Conservation (phyloP, 2,113 vertebrate species). For the Microcebus tavaratra region DNA sequence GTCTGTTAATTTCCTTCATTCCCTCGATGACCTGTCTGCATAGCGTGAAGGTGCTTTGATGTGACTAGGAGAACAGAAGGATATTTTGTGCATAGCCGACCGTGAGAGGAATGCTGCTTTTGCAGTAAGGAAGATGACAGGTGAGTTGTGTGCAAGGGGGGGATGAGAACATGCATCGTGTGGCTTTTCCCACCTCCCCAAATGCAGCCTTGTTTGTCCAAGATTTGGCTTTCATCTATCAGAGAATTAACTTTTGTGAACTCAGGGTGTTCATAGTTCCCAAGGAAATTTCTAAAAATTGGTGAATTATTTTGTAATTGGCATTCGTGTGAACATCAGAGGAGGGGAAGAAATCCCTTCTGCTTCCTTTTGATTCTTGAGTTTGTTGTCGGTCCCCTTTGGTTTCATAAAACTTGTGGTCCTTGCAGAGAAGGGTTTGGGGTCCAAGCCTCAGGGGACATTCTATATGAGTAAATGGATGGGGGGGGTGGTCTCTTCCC, state of each 20-base stretch:
- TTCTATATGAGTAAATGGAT: constrained; percentile 20
- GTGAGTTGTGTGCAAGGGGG: constrained; percentile 1
- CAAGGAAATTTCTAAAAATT: constrained; percentile 34
- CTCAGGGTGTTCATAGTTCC: neutral
- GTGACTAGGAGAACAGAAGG: constrained; percentile 86
- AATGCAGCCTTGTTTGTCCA: neutral
- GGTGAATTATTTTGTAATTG: neutral
- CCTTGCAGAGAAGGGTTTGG: constrained; percentile 37
- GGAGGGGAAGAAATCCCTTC: neutral
- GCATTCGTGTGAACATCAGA: neutral
- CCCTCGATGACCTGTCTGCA: constrained; percentile 81
- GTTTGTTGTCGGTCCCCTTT: neutral
- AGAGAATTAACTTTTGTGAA: constrained; percentile 40
- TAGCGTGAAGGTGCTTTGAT: constrained; percentile 85
- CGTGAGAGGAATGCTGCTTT: constrained; percentile 80
- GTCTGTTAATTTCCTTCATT: constrained; percentile 85
- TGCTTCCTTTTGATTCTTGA: neutral
- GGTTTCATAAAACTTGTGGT: neutral
- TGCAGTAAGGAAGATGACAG: constrained; percentile 68
- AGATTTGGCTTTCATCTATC: neutral
- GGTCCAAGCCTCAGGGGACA: neutral
- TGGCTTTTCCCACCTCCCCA: constrained; percentile 24
- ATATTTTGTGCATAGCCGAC: constrained; percentile 88
- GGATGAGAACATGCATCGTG: neutral
- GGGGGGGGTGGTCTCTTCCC: constrained; percentile 12